Conservation (phyloP, 2,888 invertebrate species). For the Dugesia japonica region DNA sequence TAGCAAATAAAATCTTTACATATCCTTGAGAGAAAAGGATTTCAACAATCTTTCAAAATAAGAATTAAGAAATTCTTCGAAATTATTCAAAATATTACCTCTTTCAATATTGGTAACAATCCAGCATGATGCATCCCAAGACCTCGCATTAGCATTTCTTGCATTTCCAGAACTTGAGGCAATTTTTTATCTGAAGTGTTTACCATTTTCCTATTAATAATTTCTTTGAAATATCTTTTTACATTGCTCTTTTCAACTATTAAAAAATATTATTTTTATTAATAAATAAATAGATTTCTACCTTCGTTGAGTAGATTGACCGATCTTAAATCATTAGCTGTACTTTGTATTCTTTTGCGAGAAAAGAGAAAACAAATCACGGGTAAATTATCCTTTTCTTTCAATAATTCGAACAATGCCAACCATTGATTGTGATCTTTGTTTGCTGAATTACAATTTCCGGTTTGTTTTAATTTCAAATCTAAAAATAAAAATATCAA, state of each 20-base stretch:
- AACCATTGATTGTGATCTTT: constrained; percentile 56
- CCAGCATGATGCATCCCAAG: constrained; percentile 96
- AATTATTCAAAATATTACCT: constrained; percentile 52
- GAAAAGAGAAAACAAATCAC: constrained; percentile 85
- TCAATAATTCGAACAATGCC: constrained; percentile 60
- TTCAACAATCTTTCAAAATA: constrained; percentile 58
- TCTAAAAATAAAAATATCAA: no score
- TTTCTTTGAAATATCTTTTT: constrained; percentile 17
- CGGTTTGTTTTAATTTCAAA: not conserved
- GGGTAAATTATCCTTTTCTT: constrained; percentile 67
- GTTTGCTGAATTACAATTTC: constrained; percentile 1
- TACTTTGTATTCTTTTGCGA: constrained; percentile 61
- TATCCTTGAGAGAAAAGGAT: constrained; percentile 83
- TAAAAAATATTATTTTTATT: not conserved
- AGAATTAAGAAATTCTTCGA: no score
- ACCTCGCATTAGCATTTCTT: constrained; percentile 60
- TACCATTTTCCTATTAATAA: constrained; percentile 50
- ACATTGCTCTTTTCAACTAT: constrained; percentile 27
- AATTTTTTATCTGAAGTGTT: constrained; percentile 62
- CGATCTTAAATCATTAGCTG: constrained; percentile 53
- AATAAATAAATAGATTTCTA: not conserved
- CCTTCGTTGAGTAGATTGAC: constrained; percentile 37
- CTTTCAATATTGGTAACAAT: constrained; percentile 88
- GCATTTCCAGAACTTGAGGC: constrained; percentile 66
- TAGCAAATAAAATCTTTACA: constrained; percentile 85